Evolutionary conservation across 2,797 vertebrate genomes (phyloP).

Genomic region (Gambusia yucatana): DNA sequence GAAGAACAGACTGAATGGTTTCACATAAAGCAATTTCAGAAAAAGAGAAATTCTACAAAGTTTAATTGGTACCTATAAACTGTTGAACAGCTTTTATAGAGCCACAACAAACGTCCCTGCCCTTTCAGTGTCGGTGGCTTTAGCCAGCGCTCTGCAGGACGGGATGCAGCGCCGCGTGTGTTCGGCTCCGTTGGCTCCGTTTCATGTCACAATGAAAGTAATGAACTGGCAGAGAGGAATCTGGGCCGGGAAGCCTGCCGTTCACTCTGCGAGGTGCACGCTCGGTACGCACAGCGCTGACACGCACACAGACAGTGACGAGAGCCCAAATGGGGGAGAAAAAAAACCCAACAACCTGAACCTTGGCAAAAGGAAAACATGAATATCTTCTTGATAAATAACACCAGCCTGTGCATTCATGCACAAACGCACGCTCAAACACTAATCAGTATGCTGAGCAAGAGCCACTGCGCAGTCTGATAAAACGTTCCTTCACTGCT

Average conservation of each 20-base stretch:
- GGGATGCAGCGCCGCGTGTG: conserved; percentile 42
- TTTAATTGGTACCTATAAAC: conserved; percentile 8
- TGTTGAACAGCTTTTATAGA: conserved; percentile 9
- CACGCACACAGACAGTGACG: not conserved
- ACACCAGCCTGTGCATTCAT: conserved; percentile 8
- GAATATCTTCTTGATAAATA: conserved; percentile 1
- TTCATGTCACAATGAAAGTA: conserved; percentile 52
- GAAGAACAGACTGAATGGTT: not conserved
- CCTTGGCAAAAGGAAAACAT: conserved; percentile 22
- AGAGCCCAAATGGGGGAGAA: conserved; percentile 1
- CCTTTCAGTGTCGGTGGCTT: conserved; percentile 19
- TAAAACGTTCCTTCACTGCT: conserved; percentile 60
- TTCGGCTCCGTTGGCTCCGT: conserved; percentile 54
- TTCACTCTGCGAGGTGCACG: conserved; percentile 6
- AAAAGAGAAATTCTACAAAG: not conserved
- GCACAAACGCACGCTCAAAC: conserved; percentile 19
- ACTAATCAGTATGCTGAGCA: conserved; percentile 70
- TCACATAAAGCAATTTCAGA: not conserved
- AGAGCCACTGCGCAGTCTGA: conserved; percentile 59
- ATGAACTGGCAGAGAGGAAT: conserved; percentile 45
- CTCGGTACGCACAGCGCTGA: not conserved
- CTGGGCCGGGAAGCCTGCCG: conserved; percentile 44
- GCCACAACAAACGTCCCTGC: conserved; percentile 6
- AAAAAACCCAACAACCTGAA: conserved; percentile 1
- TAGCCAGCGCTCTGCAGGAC: conserved; percentile 38